Base-by-base conservation (phyloP, 1,140 invertebrate genomes). In the Euura lappo region DNA sequence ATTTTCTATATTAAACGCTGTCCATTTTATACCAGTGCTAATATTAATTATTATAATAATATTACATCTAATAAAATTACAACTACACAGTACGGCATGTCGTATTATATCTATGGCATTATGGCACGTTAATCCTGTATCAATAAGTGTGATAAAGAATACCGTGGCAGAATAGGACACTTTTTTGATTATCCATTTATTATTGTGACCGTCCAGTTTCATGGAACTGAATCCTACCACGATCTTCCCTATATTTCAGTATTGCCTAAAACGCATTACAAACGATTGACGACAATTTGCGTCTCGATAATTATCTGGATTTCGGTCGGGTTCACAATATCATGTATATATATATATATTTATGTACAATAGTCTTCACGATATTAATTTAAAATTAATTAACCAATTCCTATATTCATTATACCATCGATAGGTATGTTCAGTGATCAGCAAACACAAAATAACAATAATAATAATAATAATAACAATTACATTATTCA, bases 101-200 rank as follows among this genome's bases (percentile, higher is more conserved):
- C 10, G 6, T 68, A 68, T 42, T 68, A 7, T 42, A 13, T 13
- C 10, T 28, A 68, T 44, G 66, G 3, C 66, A 44, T 68, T 68
- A 28, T 28, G 66, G 66, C 66, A 68, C 66, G 66, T 68, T 68
- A 68, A 42, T 11, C 66, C 66, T 68, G 66, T 68, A 68, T 68
- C 42, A 68, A 7, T 68, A 44, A 3, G 1, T 28, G 28, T 28
- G 28, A 28, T 28, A 28, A 28, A 28, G 28, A 0, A 28, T 3
- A 4, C 10, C 5, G 6, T n/a, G 51, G 51, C 51, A 60, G 13
- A 60, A 60, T 60, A 28, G 3, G 13, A 60, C 5, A n/a, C 3
- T 60, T 60, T 60, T 60, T 60, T 60, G 10, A 60, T 60, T 60
- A 3, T 6, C 51, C 0, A 1, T 28, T 28, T 28, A 28, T 28